Evolutionary conservation across 1,140 invertebrate genomes (phyloP).

Genomic region (Rhizoglyphus robini): DNA sequence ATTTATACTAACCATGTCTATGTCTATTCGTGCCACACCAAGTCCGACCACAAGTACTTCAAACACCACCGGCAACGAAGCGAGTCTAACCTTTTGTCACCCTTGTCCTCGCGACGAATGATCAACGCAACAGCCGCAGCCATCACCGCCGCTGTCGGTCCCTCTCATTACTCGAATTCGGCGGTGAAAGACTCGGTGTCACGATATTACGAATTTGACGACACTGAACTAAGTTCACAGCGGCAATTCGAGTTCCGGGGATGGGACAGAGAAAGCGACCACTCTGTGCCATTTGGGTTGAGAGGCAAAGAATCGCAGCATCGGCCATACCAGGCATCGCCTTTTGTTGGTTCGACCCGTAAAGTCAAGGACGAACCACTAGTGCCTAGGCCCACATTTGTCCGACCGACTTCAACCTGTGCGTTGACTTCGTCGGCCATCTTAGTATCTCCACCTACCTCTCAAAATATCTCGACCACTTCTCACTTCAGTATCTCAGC

Average conservation of each 20-base stretch:
- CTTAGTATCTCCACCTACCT: background rate
- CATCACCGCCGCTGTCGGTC: background rate
- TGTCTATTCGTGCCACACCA: background rate
- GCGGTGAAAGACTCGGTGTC: background rate
- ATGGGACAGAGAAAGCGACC: slow-evolving; percentile 12
- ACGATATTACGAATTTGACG: background rate
- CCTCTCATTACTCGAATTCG: slow-evolving; percentile 5
- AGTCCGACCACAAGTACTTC: background rate
- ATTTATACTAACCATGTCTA: background rate
- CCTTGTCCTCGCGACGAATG: background rate
- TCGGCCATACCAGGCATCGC: background rate
- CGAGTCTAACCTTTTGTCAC: background rate
- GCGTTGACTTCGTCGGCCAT: background rate
- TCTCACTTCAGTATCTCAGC: background rate
- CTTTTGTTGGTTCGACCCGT: background rate
- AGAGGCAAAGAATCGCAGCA: slow-evolving; percentile 8
- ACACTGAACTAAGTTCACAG: background rate
- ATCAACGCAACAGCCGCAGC: background rate
- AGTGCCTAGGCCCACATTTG: slow-evolving; percentile 3
- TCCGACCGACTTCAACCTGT: background rate
- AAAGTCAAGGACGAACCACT: background rate
- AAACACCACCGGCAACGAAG: slow-evolving; percentile 12
- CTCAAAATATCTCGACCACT: background rate
- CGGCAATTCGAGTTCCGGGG: slow-evolving; percentile 6
- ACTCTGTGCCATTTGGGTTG: slow-evolving; percentile 17